phyloP scores from a whole-genome alignment of 1,140 invertebrate species.

The Aporrectodea caliginosa region DNA sequence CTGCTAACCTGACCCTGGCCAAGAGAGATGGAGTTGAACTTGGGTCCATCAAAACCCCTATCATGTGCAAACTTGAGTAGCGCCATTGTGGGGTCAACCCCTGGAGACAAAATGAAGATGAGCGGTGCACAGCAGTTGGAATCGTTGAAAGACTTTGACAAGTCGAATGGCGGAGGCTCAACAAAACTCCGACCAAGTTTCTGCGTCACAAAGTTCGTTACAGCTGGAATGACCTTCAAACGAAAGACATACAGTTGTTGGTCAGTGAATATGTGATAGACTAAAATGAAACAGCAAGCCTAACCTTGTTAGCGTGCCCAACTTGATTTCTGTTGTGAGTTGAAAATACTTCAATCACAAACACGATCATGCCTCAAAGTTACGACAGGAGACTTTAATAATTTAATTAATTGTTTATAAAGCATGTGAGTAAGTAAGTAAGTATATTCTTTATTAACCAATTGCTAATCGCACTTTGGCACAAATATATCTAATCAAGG shows the following conservation, averaged over 20 bases:
- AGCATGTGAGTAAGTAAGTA: too few species aligned
- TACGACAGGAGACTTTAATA: too few species aligned
- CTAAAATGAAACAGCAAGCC: not conserved
- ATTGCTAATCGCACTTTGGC: too few species aligned
- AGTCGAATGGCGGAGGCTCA: conserved; percentile 56
- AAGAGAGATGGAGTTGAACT: conserved; percentile 55
- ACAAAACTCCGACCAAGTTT: conserved; percentile 57
- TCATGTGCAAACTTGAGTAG: conserved; percentile 55
- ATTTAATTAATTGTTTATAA: too few species aligned
- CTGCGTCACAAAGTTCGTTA: conserved; percentile 51
- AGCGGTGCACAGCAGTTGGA: conserved; percentile 53
- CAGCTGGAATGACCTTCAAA: conserved; percentile 44
- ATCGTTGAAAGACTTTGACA: conserved; percentile 52
- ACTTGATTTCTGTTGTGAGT: not conserved
- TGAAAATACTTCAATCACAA: not conserved
- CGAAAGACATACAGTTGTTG: not conserved
- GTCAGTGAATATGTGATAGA: not conserved
- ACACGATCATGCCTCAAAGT: too few species aligned
- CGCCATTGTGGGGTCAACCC: conserved; percentile 54
- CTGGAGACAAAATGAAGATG: conserved; percentile 56
- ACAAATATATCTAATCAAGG: too few species aligned
- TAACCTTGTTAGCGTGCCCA: not conserved
- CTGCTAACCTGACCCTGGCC: conserved; percentile 57
- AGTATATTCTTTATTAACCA: too few species aligned
- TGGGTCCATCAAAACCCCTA: conserved; percentile 53